Evolutionary conservation across 2,797 vertebrate species (phyloP).

Genomic region (Yasuhikotakia modesta): DNA sequence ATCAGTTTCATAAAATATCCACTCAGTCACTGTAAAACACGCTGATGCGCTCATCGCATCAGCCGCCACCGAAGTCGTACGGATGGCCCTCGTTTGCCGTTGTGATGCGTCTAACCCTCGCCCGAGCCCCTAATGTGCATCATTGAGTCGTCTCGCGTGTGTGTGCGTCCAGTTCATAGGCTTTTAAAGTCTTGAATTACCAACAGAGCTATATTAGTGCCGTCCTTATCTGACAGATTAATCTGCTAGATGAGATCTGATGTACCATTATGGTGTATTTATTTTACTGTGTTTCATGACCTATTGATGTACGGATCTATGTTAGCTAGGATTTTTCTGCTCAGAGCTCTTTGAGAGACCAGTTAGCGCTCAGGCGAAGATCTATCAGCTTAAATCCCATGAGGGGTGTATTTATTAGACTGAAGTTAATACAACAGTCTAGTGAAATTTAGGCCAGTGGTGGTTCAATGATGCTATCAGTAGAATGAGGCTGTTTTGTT

Average conservation of each 20-base stretch:
- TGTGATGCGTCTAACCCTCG: slow-evolving; percentile 19
- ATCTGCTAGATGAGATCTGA: slow-evolving; percentile 29
- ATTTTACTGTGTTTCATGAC: slow-evolving; percentile 30
- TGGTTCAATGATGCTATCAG: slow-evolving; percentile 25
- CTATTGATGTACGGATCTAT: slow-evolving; percentile 34
- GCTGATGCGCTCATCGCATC: slow-evolving; percentile 22
- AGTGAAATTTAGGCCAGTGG: slow-evolving; percentile 45
- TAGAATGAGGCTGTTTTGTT: slow-evolving; percentile 37
- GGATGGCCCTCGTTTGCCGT: slow-evolving; percentile 18
- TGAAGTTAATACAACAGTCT: slow-evolving; percentile 46
- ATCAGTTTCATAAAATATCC: slow-evolving; percentile 46
- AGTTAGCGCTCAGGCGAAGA: slow-evolving; percentile 10
- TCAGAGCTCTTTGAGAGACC: slow-evolving; percentile 16
- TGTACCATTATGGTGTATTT: slow-evolving; percentile 44
- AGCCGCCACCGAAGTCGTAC: background rate
- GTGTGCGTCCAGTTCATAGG: background rate
- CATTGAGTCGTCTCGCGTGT: background rate
- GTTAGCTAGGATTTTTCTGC: slow-evolving; percentile 24
- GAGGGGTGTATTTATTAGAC: slow-evolving; percentile 27
- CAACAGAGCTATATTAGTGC: slow-evolving; percentile 13
- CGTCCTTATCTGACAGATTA: slow-evolving; percentile 34
- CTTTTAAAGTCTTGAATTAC: slow-evolving; percentile 45
- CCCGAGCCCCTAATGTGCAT: background rate
- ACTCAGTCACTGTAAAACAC: slow-evolving; percentile 43
- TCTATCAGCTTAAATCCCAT: slow-evolving; percentile 36